Base-by-base conservation (phyloP, 1,140 invertebrate genomes). In the Harlomillsia oculata region DNA sequence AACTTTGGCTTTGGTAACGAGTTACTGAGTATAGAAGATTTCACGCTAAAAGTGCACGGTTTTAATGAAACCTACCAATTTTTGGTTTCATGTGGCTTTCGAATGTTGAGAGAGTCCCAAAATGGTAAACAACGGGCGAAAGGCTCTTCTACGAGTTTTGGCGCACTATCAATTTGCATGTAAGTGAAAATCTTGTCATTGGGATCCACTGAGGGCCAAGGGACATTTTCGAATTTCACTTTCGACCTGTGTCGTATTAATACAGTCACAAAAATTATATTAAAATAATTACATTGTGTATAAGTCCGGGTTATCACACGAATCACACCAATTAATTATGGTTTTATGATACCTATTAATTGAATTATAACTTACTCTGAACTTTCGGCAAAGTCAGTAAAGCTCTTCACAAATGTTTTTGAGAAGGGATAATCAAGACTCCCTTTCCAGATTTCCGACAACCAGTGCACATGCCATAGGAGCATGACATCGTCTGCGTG, bases 141-240 rank as follows among this genome's bases (percentile, higher is more conserved):
- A 13, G 56, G 56, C 37, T 58, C 56, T 20, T 58, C 56, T 28
- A 58, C 53, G 5, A 58, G 25, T 36, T 41, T 37, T 0, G 49
- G 21, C 3, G 56, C 40, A 16, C 28, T 34, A 48, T 58, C 56
- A 5, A 58, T 18, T 39, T 53, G 48, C 56, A 58, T 58, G 41
- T 58, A 58, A 16, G 37, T 41, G 30, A 58, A 18, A 1, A 49
- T 48, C 4, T 41, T 16, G 14, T 53, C 48, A 32, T 52, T 58
- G 6, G 48, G 29, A 20, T 53, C 43, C 11, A 58, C 30, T 5
- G 56, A 29, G 13, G 49, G 49, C 56, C 56, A 58, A 11, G 56
- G 56, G 18, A 58, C 14, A 3, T 39, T 39, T 14, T 58, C 50
- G 28, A 58, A 58, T n/a, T 46, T 52, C 25, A 58, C 23, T 36